Conservation (phyloP, 2,888 invertebrate genomes). For the Neria commutata region DNA sequence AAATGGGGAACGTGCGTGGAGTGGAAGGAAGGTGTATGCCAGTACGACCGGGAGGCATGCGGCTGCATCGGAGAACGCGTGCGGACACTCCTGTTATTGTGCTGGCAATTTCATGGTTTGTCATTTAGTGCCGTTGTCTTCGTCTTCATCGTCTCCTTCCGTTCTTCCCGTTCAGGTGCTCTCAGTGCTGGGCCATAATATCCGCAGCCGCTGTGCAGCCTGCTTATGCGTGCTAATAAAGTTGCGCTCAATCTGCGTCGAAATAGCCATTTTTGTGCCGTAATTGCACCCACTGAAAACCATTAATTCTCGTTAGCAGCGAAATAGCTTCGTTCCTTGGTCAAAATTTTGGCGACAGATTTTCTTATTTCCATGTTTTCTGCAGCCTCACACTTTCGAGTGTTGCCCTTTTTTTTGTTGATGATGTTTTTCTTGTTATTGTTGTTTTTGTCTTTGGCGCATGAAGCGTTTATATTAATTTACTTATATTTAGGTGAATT, state of each 20-base stretch:
- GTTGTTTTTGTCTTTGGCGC: too few relatives aligned
- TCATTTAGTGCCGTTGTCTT: conserved; percentile 33
- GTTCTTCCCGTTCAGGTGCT: neutral
- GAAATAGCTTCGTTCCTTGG: conserved; percentile 32
- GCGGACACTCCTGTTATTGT: conserved; percentile 9
- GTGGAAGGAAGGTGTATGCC: neutral
- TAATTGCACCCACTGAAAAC: conserved; percentile 58
- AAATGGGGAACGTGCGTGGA: conserved; percentile 6
- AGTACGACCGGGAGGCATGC: neutral
- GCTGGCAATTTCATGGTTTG: conserved; percentile 33
- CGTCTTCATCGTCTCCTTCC: conserved; percentile 18
- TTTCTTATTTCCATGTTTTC: conserved; percentile 3
- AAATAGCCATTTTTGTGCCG: conserved; percentile 34
- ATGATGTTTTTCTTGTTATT: conserved; percentile 18
- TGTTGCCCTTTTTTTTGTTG: conserved; percentile 3
- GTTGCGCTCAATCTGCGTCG: conserved; percentile 7
- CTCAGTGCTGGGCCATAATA: conserved; percentile 12
- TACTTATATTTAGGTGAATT: conserved; percentile 57
- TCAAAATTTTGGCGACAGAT: conserved; percentile 12
- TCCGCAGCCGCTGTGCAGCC: conserved; percentile 18
- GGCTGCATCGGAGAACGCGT: neutral
- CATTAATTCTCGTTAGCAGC: conserved; percentile 58
- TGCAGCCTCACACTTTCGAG: too few relatives aligned
- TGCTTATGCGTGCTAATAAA: conserved; percentile 29
- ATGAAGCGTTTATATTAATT: conserved; percentile 54